Conservation (phyloP, 2,888 invertebrate species). For the Mimumesa dahlbomi region DNA sequence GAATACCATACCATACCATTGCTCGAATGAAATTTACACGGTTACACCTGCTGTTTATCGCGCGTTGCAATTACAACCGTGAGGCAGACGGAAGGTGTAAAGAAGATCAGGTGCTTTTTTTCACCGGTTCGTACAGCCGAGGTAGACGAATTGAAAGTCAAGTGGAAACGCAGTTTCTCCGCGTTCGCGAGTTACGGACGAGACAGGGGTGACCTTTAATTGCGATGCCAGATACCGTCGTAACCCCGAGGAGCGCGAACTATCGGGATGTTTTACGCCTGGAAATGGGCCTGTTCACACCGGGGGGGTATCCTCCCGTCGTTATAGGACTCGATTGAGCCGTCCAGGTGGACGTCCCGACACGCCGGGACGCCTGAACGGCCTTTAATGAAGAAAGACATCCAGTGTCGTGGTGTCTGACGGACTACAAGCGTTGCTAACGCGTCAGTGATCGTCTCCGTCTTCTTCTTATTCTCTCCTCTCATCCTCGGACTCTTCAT, state of each 20-base stretch:
- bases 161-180: slow-evolving; percentile 24
- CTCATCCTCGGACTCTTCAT: slow-evolving; percentile 20
- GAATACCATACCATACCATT: too few species aligned
- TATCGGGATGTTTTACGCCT: slow-evolving; percentile 46
- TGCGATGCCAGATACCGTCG: slow-evolving; percentile 44
- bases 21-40: too few species aligned
- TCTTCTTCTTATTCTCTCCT: slow-evolving; percentile 30
- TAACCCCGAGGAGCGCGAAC: slow-evolving; percentile 40
- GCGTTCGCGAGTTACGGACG: background rate
- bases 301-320: slow-evolving; percentile 47
- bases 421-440: slow-evolving; percentile 72
- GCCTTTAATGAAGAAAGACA: slow-evolving; percentile 70
- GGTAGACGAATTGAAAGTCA: background rate
- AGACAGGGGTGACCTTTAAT: slow-evolving; percentile 59
- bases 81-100: too few species aligned
- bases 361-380: slow-evolving; percentile 63
- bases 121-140: background rate
- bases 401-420: slow-evolving; percentile 61
- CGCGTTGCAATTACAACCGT: too few species aligned
- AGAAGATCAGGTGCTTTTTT: too few species aligned
- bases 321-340: slow-evolving; percentile 61
- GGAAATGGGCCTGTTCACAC: slow-evolving; percentile 47
- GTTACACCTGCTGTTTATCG: too few species aligned
- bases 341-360: slow-evolving; percentile 63
- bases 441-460: slow-evolving; percentile 54